Evolutionary conservation across 2,113 vertebrate species (phyloP), one percentile per base, ranked within the genome.

Genomic region (Oxyura jamaicensis): DNA sequence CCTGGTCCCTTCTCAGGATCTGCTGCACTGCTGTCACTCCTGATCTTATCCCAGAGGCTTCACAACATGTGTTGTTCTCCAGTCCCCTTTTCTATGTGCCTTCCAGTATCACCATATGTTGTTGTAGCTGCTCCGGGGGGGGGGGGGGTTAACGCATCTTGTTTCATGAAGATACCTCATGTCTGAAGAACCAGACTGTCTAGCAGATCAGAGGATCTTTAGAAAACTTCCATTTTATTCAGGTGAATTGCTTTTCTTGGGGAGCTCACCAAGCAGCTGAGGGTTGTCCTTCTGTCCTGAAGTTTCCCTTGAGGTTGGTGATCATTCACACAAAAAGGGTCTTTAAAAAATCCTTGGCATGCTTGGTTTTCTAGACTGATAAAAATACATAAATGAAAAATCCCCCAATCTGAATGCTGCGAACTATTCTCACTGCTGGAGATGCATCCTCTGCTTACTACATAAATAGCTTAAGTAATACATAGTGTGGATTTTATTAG

Each of bases 1-100:
- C 25, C 50, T 63, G 25, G 5, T 75, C 46, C 53, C 11, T 90
- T 23, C 62, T 74, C 17, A 44, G 52, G n/a, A 58, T 66, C 79
- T 88, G 59, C 44, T 69, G 50, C 10, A 5, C 0, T 29, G 42
- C 59, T 4, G 1, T 67, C 10, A 1, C 26, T 81, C 52, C 20
- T 46, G 76, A 13, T 25, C 71, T 83, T 74, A 42, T 28, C 10
- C 39, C 29, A 33, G 66, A 56, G 67, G 11, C 50, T 59, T 77
- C 28, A 52, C 12, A 12, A 26, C 13, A 3, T 4, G 3, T 65
- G 29, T 60, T 63, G 0, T 71, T 82, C 46, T 91, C 7, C 62
- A 85, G 19, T 36, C n/a, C 9, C 11, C 33, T 69, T 80, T 72
- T 71, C 35, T 56, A 4, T 81, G 52, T 87, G 8, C 18, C 59